phyloP scores from a whole-genome alignment of 2,113 vertebrate species.

The Benitochromis conjunctus region DNA sequence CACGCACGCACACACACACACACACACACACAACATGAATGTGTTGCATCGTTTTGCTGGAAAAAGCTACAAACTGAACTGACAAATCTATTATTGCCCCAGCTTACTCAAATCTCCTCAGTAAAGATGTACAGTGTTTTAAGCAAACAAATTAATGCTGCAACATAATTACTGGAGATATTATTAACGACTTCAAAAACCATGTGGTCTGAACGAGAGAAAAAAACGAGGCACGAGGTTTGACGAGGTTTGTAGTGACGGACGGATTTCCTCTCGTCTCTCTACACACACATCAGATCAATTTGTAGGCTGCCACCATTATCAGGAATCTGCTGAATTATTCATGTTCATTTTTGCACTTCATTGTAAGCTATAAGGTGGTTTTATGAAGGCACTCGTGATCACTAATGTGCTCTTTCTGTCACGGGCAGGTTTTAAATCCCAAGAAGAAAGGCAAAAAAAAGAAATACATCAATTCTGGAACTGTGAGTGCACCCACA shows the following conservation, averaged over 20 bases:
- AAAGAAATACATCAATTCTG: conserved; percentile 98
- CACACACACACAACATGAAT: too few relatives aligned
- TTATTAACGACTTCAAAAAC: neutral
- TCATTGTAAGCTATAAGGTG: neutral
- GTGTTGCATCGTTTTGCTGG: neutral
- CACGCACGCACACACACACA: too few relatives aligned
- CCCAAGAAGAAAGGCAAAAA: conserved; percentile 98
- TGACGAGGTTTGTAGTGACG: neutral
- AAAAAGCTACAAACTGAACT: neutral
- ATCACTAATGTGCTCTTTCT: neutral
- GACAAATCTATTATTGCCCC: neutral
- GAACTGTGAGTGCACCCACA: conserved; percentile 83
- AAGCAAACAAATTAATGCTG: neutral
- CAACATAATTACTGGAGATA: neutral
- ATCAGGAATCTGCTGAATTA: conserved; percentile 18
- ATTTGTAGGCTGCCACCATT: neutral
- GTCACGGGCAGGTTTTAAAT: conserved; percentile 84
- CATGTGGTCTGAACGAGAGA: neutral
- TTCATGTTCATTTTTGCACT: conserved; percentile 37
- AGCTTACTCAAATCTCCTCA: neutral
- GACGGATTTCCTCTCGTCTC: neutral
- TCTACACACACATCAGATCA: neutral
- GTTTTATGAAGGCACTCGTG: conserved; percentile 1
- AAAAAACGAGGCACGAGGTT: neutral
- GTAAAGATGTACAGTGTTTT: neutral